These are phyloP conservation scores for Lepidurus packardi DNA, from an alignment of 1,140 invertebrate genomes.

Conservation along the genomic window DNA sequence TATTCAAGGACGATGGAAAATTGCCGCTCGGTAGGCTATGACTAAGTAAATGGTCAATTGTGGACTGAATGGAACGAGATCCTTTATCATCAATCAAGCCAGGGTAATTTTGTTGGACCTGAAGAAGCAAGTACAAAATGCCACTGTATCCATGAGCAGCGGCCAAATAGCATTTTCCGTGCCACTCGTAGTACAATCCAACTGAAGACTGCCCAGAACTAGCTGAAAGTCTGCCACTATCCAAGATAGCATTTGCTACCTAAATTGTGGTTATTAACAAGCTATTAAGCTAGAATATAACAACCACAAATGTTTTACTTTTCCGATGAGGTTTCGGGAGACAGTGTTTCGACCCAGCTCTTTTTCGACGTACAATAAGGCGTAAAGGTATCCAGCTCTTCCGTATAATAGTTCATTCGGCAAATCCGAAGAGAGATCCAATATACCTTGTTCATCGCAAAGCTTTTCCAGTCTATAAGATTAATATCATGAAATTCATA, in stretches of 20 bases:
- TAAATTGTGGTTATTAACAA: conserved; percentile 49
- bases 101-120: conserved; percentile 50
- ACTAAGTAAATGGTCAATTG: conserved; percentile 58
- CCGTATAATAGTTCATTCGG: conserved; percentile 83
- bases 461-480: conserved; percentile 24
- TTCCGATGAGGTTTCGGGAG: conserved; percentile 19
- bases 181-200: conserved; percentile 78
- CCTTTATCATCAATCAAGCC: conserved; percentile 16
- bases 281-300: conserved; percentile 34
- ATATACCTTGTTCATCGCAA: background rate
- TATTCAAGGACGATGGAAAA: conserved; percentile 73
- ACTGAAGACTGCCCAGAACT: conserved; percentile 44
- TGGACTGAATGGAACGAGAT: conserved; percentile 49
- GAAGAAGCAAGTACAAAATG: conserved; percentile 71
- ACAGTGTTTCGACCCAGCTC: conserved; percentile 46
- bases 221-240: conserved; percentile 57
- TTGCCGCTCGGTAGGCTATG: conserved; percentile 69
- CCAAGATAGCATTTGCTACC: conserved; percentile 59
- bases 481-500: conserved; percentile 7
- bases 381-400: conserved; percentile 73
- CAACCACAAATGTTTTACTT: conserved; percentile 33
- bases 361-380: conserved; percentile 64
- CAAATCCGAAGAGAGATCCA: conserved; percentile 42
- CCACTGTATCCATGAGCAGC: conserved; percentile 82
- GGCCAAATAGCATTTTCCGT: conserved; percentile 78